A percentile compares a stretch with the other conserved stretches of the same genome.
These are phyloP conservation scores for Sinocyclocheilus grahami DNA, from an alignment of 2,113 vertebrate species.

Conservation along the genomic window DNA sequence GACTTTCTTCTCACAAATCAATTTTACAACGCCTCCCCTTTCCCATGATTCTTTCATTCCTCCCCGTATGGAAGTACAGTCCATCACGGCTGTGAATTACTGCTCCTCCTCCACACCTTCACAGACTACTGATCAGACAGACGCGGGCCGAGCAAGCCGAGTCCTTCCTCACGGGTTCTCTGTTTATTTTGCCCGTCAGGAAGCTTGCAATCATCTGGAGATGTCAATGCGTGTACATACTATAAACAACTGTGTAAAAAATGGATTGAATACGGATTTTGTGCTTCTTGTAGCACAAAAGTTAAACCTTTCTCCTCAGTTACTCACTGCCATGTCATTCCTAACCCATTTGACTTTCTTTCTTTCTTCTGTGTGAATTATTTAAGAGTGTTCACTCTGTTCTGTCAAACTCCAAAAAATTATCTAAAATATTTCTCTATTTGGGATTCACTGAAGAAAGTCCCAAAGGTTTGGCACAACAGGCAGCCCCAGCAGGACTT, in stretches of 20 bases:
- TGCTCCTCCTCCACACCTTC: slow-evolving; percentile 21
- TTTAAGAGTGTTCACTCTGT: neutral
- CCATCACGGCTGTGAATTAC: slow-evolving; percentile 28
- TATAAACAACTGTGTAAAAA: slow-evolving; percentile 8
- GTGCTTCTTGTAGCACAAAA: neutral
- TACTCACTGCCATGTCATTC: neutral
- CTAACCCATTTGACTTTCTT: neutral
- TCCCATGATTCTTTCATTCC: slow-evolving; percentile 56
- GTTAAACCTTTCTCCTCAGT: neutral
- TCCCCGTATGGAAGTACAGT: slow-evolving; percentile 36
- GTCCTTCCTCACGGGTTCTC: neutral
- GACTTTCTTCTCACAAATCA: slow-evolving; percentile 60
- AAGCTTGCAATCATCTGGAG: slow-evolving; percentile 32
- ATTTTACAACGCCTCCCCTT: slow-evolving; percentile 43
- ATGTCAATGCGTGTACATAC: slow-evolving; percentile 13
- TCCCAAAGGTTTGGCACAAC: neutral
- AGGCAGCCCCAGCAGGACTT: neutral
- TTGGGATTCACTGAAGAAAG: neutral
- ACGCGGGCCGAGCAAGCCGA: neutral
- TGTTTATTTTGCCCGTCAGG: slow-evolving; percentile 38
- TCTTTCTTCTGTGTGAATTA: neutral
- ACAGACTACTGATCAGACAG: slow-evolving; percentile 33
- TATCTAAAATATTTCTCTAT: neutral
- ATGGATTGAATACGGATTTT: neutral
- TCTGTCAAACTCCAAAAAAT: neutral